Base-by-base conservation (phyloP, 2,888 invertebrate genomes). In the Brachycybe producta region DNA sequence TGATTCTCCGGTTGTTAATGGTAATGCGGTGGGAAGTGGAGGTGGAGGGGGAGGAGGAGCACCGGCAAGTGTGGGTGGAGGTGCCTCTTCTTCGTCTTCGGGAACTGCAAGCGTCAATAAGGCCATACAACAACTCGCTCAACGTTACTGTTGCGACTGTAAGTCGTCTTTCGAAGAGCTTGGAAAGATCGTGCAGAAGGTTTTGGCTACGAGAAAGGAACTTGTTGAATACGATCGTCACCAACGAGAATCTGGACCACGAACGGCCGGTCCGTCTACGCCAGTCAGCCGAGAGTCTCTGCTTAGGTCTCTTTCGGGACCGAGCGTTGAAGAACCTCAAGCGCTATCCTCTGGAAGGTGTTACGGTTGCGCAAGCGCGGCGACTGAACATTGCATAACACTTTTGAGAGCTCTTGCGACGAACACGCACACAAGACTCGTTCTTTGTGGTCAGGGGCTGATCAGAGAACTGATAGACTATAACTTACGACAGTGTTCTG, bases 101-200 rank as follows among this genome's bases (percentile, higher is more conserved):
- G 38, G 38, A 3, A 60, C 59, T 15, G 62, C 61, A n/a, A 64
- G 61, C 39, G 88, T 94, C 38, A 94, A 92, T 69, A 80, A 84
- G 65, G 84, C 87, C 45, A 94, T 95, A 60, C 94, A 95, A 65
- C 78, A 87, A 57, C 73, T 95, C 35, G 94, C 94, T 2, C 90
- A 91, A 66, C 86, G 88, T 64, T 95, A 95, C 69, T 91, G 92
- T 66, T 83, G 81, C 41, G 95, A 97, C 61, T 94, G 92, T 65
- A 88, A 88, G 66, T 81, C 82, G 4, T 84, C 90, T 5, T 95
- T 94, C 66, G 95, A 95, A 63, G 95, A 95, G 64, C 75, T 97
- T 1, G 91, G 74, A 59, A 72, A 75, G 59, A 71, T 75, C 36
- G 73, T 75, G 52, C 83, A 91, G 73, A 82, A 86, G 64, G 91